These are phyloP conservation scores for Uria lomvia DNA, from an alignment of 2,113 vertebrate species.

Conservation along the genomic window DNA sequence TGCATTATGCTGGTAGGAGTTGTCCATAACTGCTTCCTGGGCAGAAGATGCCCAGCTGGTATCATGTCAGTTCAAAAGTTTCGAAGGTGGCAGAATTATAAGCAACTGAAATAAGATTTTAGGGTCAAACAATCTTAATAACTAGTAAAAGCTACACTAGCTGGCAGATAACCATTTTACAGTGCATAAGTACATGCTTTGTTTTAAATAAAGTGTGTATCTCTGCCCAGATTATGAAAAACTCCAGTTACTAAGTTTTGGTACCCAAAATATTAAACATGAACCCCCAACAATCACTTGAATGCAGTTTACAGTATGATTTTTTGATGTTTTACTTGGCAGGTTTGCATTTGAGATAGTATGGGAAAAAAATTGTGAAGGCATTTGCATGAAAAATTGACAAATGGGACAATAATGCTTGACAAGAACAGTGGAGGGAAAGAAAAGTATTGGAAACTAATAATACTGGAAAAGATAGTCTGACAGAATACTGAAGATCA, in stretches of 20 bases:
- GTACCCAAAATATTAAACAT: not conserved
- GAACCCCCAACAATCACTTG: not conserved
- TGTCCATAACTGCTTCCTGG: not conserved
- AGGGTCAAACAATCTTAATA: not conserved
- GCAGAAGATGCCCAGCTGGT: not conserved
- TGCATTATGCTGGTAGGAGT: not conserved
- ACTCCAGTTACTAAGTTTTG: not conserved
- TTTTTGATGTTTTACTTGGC: not conserved
- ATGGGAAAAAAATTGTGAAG: not conserved
- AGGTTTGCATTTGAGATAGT: not conserved
- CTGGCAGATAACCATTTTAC: not conserved
- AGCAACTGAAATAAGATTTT: not conserved
- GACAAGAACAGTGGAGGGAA: not conserved
- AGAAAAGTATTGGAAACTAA: not conserved
- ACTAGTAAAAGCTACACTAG: not conserved
- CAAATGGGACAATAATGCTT: not conserved
- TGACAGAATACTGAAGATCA: not conserved
- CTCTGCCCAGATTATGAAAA: not conserved
- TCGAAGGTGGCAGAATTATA: not conserved
- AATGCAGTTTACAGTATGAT: not conserved
- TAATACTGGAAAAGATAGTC: not conserved
- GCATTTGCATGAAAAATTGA: not conserved
- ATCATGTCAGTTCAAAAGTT: not conserved
- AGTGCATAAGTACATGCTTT: not conserved
- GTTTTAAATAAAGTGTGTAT: not conserved